Evolutionary conservation across 2,113 vertebrate genomes (phyloP), one percentile per base, ranked within the genome.

Genomic region (Hippocampus barbouri): DNA sequence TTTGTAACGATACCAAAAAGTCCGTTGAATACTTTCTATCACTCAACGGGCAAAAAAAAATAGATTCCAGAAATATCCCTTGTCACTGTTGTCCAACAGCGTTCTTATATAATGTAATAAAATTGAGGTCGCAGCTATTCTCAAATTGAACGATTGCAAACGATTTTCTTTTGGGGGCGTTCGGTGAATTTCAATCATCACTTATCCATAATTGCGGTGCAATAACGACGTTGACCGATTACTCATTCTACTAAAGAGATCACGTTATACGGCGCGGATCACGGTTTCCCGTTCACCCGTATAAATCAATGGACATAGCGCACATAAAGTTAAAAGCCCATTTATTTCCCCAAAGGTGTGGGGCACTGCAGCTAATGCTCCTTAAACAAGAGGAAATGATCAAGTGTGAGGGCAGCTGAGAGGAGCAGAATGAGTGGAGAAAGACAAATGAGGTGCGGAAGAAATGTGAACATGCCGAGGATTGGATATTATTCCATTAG

Each of bases 401-500:
- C 2, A 65, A 65, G 64, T 66, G 64, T 47, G 14, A 43, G 38
- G 11, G 43, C 12, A n/a, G 40, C 21, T 23, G 63, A 45, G 14
- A 27, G 41, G 64, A 27, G 41, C 14, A 16, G 27, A 56, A 27
- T 18, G 53, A 70, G 34, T 38, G 64, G 57, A 72, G 30, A 25
- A 71, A 74, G 68, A 72, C 51, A 73, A 73, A 76, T 23, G 68
- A 78, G 79, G 64, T 49, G 59, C 66, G 64, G 25, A 57, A 53
- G 63, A 61, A 70, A 72, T 20, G 21, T 27, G 73, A 76, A 71
- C 56, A 43, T 5, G 45, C 68, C 51, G 23, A 63, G 47, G 78
- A 81, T 72, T 54, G 65, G 72, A 65, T 80, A 71, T 69, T 59
- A 49, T 81, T 83, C 66, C 68, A 57, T 77, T 70, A 71, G 67